Evolutionary conservation across 2,888 invertebrate species (phyloP), one percentile per base, ranked within the genome.

Genomic region (Aspidiotus rigidus): DNA sequence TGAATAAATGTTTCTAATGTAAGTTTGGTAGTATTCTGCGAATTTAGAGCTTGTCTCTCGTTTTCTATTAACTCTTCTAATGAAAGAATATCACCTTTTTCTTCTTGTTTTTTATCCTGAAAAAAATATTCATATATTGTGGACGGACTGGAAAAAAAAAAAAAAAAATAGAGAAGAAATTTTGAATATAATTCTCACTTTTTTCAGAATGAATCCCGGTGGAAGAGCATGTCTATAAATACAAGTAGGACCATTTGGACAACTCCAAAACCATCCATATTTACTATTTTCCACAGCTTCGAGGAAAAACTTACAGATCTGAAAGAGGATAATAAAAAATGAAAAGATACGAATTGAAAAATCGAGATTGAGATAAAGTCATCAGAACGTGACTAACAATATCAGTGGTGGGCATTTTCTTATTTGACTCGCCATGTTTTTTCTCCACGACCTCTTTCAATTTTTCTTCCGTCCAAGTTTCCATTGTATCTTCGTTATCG

Each of bases 201-300:
- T 89, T 77, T 98, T 98, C 56, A 99, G 83, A 2, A 93, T 90
- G 79, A 95, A 99, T 67, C 99, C 98, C 57, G 90, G 82, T 0
- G 96, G 96, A 72, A 96, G 78, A 0, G 95, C 95, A 77, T 96
- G 96, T 73, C 90, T 83, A 79, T 98, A 98, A 76, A 95, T 93
- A 78, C 98, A 98, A 76, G 85, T 90, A 57, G 85, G 83, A 9
- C 96, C 96, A 59, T 90, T 85, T 0, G 98, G 98, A 82, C 99
- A 99, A 75, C 90, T 88, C 99, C 99, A 99, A 79, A 99, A 99
- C 99, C 99, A 99, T 71, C 99, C 99, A 77, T 99, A 99, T 78
- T 99, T 99, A 9, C 89, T 90, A 78, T 87, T 93, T 78, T 99
- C 99, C 0, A 99, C 93, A 5, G 99, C 99, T 79, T 98, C 96